These are phyloP conservation scores for Oreortyx pictus DNA, from an alignment of 2,797 vertebrate genomes.

Conservation along the genomic window DNA sequence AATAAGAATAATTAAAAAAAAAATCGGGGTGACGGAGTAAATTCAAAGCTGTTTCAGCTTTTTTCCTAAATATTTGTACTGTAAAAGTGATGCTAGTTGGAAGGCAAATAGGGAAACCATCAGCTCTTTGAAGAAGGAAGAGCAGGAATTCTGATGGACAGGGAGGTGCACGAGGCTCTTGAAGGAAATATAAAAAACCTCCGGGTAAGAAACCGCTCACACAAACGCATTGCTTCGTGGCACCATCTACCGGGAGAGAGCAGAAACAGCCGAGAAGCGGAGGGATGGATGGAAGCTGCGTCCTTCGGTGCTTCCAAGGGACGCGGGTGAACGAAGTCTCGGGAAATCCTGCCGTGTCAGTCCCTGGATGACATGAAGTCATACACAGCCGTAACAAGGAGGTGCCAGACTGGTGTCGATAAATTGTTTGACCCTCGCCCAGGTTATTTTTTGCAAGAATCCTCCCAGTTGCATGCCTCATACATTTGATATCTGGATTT, in stretches of 20 bases:
- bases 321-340: neutral
- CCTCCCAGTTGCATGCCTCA: neutral
- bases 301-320: neutral
- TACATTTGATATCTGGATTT: neutral
- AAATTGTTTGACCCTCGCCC: neutral
- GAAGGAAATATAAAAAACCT: neutral
- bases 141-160: neutral
- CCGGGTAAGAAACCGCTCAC: neutral
- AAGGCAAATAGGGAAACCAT: too few relatives aligned
- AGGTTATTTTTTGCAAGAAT: neutral
- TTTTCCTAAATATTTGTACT: neutral
- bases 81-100: neutral
- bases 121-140: neutral
- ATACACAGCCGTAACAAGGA: neutral
- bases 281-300: fast-evolving
- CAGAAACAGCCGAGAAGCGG: neutral
- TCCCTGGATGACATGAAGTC: neutral
- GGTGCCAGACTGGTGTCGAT: neutral
- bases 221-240: neutral
- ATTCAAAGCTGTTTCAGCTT: fast-evolving
- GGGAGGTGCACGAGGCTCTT: neutral
- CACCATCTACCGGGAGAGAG: conserved; percentile 35
- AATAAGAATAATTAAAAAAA: too few relatives aligned
- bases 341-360: neutral
- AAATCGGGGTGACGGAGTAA: fast-evolving